Conservation (phyloP, 2,797 vertebrate genomes). For the Dallia pectoralis region DNA sequence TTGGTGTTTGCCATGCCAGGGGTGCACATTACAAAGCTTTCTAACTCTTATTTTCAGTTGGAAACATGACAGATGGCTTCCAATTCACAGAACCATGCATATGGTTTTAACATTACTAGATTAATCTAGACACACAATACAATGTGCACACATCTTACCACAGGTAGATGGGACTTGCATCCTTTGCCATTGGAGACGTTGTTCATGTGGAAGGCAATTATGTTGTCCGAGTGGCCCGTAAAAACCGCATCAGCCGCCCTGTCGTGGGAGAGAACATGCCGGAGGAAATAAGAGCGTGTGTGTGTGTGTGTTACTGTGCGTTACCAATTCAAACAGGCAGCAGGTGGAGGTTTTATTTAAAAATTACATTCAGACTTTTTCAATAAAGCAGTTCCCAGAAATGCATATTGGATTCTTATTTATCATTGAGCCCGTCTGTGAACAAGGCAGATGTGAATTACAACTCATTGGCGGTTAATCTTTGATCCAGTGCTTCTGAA, state of each 20-base stretch:
- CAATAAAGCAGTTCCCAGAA: not conserved
- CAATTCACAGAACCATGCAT: not conserved
- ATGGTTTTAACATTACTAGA: not conserved
- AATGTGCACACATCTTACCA: conserved; percentile 75
- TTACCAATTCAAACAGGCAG: conserved; percentile 13
- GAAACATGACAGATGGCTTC: not conserved
- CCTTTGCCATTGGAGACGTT: conserved; percentile 97
- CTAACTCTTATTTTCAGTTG: not conserved
- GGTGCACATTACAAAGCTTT: not conserved
- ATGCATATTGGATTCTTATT: too few relatives aligned
- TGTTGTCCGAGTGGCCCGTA: conserved; percentile 95
- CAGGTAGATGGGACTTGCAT: conserved; percentile 84
- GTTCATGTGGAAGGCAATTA: conserved; percentile 97
- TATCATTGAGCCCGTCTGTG: not conserved
- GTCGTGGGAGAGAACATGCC: conserved; percentile 41
- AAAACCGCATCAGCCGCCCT: conserved; percentile 98
- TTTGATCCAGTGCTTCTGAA: not conserved
- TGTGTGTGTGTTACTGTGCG: conserved; percentile 20
- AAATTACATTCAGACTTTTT: not conserved
- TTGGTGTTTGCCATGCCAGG: not conserved
- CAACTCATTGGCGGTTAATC: not conserved
- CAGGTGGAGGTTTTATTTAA: not conserved
- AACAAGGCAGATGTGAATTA: not conserved
- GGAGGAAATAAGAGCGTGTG: conserved; percentile 18
- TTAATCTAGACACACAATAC: not conserved